Conservation (phyloP, 2,888 invertebrate genomes). For the Aproaerema taeniolella region DNA sequence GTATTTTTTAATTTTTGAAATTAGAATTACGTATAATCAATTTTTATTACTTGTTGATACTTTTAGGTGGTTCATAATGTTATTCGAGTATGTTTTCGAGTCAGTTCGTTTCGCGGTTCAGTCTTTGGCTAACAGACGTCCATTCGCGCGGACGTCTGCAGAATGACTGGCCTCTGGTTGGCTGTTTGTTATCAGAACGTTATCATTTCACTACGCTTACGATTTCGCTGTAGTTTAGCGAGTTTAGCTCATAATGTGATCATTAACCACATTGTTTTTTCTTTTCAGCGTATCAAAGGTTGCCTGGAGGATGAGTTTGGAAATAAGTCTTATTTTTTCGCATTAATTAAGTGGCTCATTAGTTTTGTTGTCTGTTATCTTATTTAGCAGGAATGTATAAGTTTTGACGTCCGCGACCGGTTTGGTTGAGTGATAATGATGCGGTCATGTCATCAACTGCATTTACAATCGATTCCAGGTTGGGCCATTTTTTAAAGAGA, state of each 20-base stretch:
- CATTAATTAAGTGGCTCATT: too few relatives aligned
- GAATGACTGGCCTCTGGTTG: slow-evolving; percentile 46
- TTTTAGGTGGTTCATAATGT: slow-evolving; percentile 25
- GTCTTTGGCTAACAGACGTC: slow-evolving; percentile 45
- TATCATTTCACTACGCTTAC: slow-evolving; percentile 30
- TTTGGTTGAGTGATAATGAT: too few relatives aligned
- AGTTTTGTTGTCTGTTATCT: too few relatives aligned
- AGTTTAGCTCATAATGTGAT: slow-evolving; percentile 19
- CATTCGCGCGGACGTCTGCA: slow-evolving; percentile 49
- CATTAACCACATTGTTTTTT: slow-evolving; percentile 10
- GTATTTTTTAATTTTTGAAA: not conserved
- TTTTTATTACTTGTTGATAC: slow-evolving; percentile 11
- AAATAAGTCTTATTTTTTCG: not conserved
- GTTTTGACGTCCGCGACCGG: too few relatives aligned
- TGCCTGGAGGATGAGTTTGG: not conserved
- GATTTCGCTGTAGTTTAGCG: slow-evolving; percentile 10
- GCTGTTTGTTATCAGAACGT: slow-evolving; percentile 44
- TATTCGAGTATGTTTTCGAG: slow-evolving; percentile 44
- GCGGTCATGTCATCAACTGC: too few relatives aligned
- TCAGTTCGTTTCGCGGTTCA: slow-evolving; percentile 51
- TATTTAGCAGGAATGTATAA: too few relatives aligned
- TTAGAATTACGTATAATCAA: too few relatives aligned
- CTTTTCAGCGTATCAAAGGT: slow-evolving; percentile 3
- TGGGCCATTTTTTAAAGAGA: too few relatives aligned
- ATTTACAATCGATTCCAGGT: too few relatives aligned